A percentile compares a stretch with the other conserved stretches of the same genome.
Evolutionary conservation across 2,797 vertebrate genomes (phyloP).

Genomic region (Microctenopoma steveboyesi): DNA sequence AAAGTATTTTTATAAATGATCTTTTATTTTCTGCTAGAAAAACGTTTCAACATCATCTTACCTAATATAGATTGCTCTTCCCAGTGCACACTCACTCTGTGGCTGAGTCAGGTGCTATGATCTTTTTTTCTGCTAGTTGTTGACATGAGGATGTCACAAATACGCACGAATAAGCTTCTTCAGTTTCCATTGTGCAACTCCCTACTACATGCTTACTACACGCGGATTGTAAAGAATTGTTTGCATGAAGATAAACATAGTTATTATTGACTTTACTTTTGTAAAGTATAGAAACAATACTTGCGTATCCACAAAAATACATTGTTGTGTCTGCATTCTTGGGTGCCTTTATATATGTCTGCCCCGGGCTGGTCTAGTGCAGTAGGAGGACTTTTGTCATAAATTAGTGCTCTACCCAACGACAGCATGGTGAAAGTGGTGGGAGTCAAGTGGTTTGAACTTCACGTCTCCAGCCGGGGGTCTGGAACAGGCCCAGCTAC

Average conservation of each 20-base stretch:
- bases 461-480: constrained; percentile 60
- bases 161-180: constrained; percentile 35
- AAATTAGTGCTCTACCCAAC: constrained; percentile 58
- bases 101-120: constrained; percentile 24
- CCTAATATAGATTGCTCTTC: constrained; percentile 17
- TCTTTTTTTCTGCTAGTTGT: constrained; percentile 36
- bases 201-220: constrained; percentile 11
- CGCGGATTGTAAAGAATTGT: not conserved
- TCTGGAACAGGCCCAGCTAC: constrained; percentile 73
- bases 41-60: constrained; percentile 29
- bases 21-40: constrained; percentile 32
- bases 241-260: no score
- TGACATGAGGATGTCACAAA: constrained; percentile 48
- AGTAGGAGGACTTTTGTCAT: constrained; percentile 39
- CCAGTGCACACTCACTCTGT: constrained; percentile 17
- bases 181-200: constrained; percentile 41
- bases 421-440: constrained; percentile 53
- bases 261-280: no score
- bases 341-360: constrained; percentile 44
- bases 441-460: constrained; percentile 71
- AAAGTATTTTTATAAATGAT: constrained; percentile 18
- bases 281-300: constrained; percentile 19
- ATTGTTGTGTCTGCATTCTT: constrained; percentile 45
- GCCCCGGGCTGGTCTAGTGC: constrained; percentile 34
- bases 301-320: constrained; percentile 25